Percentiles rank a stretch among this genome's conserved stretches.
phyloP scores from a whole-genome alignment of 1,140 invertebrate species.

The Drosophila nasuta region DNA sequence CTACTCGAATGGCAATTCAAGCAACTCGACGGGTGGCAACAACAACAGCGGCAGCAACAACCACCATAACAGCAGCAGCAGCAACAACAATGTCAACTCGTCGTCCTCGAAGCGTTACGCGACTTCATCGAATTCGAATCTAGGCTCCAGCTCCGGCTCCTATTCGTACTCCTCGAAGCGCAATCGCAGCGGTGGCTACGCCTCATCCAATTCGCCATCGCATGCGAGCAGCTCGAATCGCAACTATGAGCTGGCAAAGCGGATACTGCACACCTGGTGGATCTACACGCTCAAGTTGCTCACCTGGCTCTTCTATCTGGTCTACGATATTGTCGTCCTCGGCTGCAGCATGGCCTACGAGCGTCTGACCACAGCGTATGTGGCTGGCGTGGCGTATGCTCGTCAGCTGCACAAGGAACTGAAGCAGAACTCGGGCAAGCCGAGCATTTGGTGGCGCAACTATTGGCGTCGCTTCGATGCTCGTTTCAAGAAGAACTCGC shows the following conservation, averaged over 20 bases:
- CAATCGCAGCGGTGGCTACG: conserved; percentile 59
- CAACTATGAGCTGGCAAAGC: conserved; percentile 79
- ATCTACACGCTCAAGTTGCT: conserved; percentile 88
- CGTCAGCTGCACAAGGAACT: conserved; percentile 76
- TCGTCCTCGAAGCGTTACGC: conserved; percentile 83
- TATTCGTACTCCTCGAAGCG: conserved; percentile 80
- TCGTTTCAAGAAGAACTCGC: conserved; percentile 77
- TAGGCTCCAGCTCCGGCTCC: conserved; percentile 65
- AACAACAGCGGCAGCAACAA: conserved; percentile 22
- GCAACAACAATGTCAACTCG: conserved; percentile 73
- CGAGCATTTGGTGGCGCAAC: conserved; percentile 77
- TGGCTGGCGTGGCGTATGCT: conserved; percentile 59
- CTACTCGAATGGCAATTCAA: conserved; percentile 52
- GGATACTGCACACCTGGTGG: conserved; percentile 86
- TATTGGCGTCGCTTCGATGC: conserved; percentile 79
- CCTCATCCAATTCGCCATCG: conserved; percentile 70
- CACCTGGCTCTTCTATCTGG: conserved; percentile 91
- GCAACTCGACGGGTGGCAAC: not conserved
- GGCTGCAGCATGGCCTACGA: conserved; percentile 91
- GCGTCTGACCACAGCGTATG: conserved; percentile 65
- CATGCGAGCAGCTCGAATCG: conserved; percentile 64
- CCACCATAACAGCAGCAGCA: conserved; percentile 45
- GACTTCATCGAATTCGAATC: conserved; percentile 65
- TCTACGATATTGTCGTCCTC: conserved; percentile 91
- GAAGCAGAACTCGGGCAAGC: conserved; percentile 81